Conservation (phyloP, 1,140 invertebrate species). For the Drosophila bocqueti region DNA sequence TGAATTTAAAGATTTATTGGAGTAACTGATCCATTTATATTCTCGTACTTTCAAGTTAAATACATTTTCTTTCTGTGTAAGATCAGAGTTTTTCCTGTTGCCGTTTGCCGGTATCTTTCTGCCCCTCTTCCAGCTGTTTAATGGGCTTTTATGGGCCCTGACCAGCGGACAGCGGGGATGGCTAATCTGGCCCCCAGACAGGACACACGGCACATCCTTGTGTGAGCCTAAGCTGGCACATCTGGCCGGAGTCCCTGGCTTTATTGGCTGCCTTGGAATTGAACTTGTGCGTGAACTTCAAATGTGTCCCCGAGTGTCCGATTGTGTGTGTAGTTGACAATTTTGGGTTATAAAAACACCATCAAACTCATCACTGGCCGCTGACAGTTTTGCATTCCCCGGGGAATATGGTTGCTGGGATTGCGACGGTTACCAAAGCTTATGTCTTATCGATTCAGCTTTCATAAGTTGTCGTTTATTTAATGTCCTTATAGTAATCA, state of each 20-base stretch:
- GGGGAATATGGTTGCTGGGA: slow-evolving; percentile 39
- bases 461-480: slow-evolving; percentile 50
- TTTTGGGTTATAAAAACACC: slow-evolving; percentile 74
- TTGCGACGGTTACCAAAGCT: slow-evolving; percentile 14
- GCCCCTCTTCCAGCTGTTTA: slow-evolving; percentile 27
- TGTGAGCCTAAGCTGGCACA: slow-evolving; percentile 43
- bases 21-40: neutral
- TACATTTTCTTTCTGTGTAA: slow-evolving; percentile 14
- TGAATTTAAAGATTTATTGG: no score
- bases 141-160: slow-evolving; percentile 50
- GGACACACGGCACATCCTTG: slow-evolving; percentile 25
- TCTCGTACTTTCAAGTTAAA: accelerated
- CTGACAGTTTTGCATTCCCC: slow-evolving; percentile 68
- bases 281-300: slow-evolving; percentile 40
- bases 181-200: slow-evolving; percentile 38
- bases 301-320: slow-evolving; percentile 3
- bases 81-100: slow-evolving; percentile 12
- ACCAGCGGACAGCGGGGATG: slow-evolving; percentile 15
- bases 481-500: slow-evolving; percentile 37
- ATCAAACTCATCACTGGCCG: slow-evolving; percentile 71
- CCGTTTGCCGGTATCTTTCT: slow-evolving; percentile 8
- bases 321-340: slow-evolving; percentile 27
- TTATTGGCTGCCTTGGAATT: slow-evolving; percentile 49
- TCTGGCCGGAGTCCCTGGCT: slow-evolving; percentile 34
- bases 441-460: slow-evolving; percentile 37